A percentile compares a stretch with the other conserved stretches of the same genome.
Conservation (phyloP, 2,797 vertebrate species). For the Hydrolagus colliei region DNA sequence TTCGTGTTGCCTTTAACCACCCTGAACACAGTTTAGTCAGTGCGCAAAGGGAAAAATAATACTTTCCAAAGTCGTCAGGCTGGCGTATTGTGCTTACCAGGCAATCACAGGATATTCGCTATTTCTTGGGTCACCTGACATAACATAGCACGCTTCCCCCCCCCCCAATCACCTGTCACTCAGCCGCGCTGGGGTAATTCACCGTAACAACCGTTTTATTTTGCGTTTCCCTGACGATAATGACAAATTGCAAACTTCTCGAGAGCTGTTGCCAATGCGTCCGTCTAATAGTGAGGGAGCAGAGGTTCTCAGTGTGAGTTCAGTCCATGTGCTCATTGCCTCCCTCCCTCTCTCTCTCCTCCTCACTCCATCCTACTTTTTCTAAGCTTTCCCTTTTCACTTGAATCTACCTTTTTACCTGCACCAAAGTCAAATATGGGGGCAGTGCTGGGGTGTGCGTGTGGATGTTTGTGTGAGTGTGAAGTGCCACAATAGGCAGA, state of each 20-base stretch:
- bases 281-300: not conserved
- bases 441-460: too few species aligned
- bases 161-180: slow-evolving; percentile 4
- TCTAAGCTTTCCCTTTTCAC: too few species aligned
- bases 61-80: slow-evolving; percentile 9
- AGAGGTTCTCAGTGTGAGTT: not conserved
- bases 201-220: slow-evolving; percentile 5
- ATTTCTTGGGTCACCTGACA: slow-evolving; percentile 20
- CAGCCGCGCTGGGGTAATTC: not conserved
- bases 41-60: slow-evolving; percentile 13
- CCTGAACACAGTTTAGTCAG: slow-evolving; percentile 30
- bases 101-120: slow-evolving; percentile 11
- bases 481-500: too few species aligned
- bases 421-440: too few species aligned
- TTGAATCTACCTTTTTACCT: too few species aligned
- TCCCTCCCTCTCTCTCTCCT: too few species aligned
- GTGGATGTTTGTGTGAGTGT: too few species aligned
- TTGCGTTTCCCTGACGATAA: slow-evolving; percentile 19
- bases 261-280: not conserved
- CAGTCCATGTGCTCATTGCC: too few species aligned
- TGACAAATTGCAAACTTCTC: slow-evolving; percentile 24
- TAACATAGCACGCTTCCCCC: slow-evolving; percentile 22
- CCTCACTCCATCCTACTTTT: too few species aligned
- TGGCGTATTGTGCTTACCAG: slow-evolving; percentile 9
- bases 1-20: slow-evolving; percentile 22